phyloP scores from a whole-genome alignment of 2,888 invertebrate species.

The Unio pictorum region DNA sequence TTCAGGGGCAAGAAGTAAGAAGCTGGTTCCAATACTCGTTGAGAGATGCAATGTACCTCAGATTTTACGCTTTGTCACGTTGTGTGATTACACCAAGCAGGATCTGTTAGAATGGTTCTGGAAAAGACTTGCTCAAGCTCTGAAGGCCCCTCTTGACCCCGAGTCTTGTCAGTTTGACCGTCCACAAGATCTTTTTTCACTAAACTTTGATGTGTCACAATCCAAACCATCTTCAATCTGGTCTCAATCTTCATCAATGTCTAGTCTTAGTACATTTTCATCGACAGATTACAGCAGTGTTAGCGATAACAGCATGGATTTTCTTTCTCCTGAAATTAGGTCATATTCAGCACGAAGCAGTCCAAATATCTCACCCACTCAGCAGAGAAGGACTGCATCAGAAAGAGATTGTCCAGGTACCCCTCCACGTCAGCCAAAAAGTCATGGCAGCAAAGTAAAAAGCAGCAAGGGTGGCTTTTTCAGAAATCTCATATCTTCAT shows the following conservation, averaged over 20 bases:
- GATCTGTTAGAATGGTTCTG: slow-evolving; percentile 74
- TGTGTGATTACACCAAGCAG: slow-evolving; percentile 59
- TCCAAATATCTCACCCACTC: too few relatives aligned
- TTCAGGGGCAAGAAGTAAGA: slow-evolving; percentile 61
- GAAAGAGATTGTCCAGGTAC: too few relatives aligned
- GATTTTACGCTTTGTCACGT: slow-evolving; percentile 54
- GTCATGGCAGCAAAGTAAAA: too few relatives aligned
- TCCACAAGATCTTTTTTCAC: slow-evolving; percentile 4
- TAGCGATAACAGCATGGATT: too few relatives aligned
- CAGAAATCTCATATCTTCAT: too few relatives aligned
- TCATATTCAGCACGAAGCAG: too few relatives aligned
- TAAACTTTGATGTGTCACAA: slow-evolving; percentile 16
- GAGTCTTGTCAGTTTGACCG: slow-evolving; percentile 10
- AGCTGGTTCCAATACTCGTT: slow-evolving; percentile 62
- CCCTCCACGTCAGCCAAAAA: too few relatives aligned
- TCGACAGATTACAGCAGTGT: too few relatives aligned
- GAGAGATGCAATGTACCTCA: slow-evolving; percentile 48
- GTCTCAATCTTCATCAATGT: slow-evolving; percentile 13
- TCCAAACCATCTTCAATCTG: slow-evolving; percentile 10
- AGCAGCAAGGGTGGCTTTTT: too few relatives aligned
- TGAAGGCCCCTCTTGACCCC: slow-evolving; percentile 81
- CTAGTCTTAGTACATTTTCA: neutral
- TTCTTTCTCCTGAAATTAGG: too few relatives aligned
- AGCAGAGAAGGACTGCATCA: too few relatives aligned
- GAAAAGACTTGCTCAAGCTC: slow-evolving; percentile 86